phyloP scores from a whole-genome alignment of 1,140 invertebrate genomes.

The Chironomus tepperi region DNA sequence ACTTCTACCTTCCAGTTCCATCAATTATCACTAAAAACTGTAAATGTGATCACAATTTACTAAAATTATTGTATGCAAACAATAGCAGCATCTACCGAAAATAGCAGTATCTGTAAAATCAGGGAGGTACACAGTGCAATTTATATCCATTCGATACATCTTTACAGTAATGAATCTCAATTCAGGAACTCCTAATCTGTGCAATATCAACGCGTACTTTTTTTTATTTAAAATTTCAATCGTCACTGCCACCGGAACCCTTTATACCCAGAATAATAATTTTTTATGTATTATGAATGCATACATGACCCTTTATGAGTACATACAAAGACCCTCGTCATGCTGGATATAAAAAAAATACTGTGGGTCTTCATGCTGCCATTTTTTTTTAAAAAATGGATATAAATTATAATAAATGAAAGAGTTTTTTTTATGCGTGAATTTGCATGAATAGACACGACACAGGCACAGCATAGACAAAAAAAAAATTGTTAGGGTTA shows the following conservation, averaged over 20 bases:
- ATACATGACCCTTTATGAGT: neutral
- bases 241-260: neutral
- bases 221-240: neutral
- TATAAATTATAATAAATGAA: constrained; percentile 24
- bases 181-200: no score
- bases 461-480: no score
- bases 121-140: neutral
- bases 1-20: no score
- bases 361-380: constrained; percentile 2
- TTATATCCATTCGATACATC: neutral
- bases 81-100: neutral
- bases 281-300: neutral
- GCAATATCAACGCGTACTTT: neutral
- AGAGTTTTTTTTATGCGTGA: constrained; percentile 17
- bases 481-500: neutral
- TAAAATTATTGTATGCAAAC: no score
- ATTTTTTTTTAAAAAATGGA: constrained; percentile 3
- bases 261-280: constrained; percentile 1
- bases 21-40: no score
- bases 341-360: neutral
- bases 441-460: constrained; percentile 11
- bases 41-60: no score
- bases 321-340: neutral
- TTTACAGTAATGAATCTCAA: no score
- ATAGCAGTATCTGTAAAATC: neutral